Conservation (phyloP, 2,888 invertebrate species). For the Monochamus alternatus region DNA sequence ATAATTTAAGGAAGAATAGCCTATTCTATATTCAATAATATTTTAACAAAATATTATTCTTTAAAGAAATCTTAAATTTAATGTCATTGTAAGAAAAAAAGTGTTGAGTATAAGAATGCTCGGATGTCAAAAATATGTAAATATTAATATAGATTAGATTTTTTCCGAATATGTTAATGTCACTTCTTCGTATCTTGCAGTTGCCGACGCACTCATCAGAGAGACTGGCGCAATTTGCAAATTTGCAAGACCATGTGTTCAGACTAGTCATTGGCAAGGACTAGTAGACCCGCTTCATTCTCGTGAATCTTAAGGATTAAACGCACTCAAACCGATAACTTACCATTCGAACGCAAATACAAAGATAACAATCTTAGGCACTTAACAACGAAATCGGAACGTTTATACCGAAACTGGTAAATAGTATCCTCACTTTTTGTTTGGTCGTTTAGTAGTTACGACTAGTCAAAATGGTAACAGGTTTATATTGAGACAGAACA, state of each 20-base stretch:
- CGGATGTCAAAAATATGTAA: no score
- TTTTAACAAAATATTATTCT: no score
- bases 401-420: neutral
- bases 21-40: no score
- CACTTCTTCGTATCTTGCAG: no score
- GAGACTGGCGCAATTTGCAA: no score
- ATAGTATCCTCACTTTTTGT: neutral
- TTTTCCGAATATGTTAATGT: no score
- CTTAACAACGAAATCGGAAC: neutral
- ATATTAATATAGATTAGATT: no score
- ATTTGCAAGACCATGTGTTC: neutral
- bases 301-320: neutral
- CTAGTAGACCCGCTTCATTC: neutral
- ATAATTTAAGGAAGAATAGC: no score
- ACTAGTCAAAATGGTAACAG: constrained; percentile 2
- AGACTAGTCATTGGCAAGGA: neutral
- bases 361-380: neutral
- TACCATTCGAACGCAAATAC: neutral
- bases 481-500: neutral
- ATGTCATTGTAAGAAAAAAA: no score
- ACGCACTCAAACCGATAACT: neutral
- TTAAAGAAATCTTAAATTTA: no score
- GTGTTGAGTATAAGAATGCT: no score
- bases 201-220: no score
- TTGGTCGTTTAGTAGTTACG: neutral